Conservation (phyloP, 2,888 invertebrate genomes). For the Incurvaria masculella region DNA sequence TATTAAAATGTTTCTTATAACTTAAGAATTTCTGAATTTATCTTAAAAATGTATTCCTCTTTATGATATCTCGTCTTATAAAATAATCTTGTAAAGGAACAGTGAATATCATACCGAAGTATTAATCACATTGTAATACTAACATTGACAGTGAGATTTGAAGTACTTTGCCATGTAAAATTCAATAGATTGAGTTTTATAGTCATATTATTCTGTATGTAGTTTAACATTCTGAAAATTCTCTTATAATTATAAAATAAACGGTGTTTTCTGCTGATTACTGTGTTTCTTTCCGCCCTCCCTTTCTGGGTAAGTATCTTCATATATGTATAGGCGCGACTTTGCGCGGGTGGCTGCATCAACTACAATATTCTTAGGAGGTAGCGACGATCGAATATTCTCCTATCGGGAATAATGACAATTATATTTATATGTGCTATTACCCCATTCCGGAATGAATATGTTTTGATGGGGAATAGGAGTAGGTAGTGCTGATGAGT, state of each 20-base stretch:
- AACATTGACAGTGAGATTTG: slow-evolving; percentile 36
- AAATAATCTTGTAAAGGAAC: slow-evolving; percentile 45
- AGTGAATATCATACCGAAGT: slow-evolving; percentile 31
- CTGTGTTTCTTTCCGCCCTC: slow-evolving; percentile 24
- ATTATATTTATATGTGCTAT: too few species aligned
- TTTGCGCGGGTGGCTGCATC: too few species aligned
- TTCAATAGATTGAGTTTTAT: slow-evolving; percentile 55
- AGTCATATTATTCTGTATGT: slow-evolving; percentile 57
- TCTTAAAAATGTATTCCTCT: slow-evolving; percentile 39
- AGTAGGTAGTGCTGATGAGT: too few species aligned
- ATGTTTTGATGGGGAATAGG: too few species aligned
- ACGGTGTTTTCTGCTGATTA: slow-evolving; percentile 59
- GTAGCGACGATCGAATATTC: too few species aligned
- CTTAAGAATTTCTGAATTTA: slow-evolving; percentile 40
- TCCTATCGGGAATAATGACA: too few species aligned
- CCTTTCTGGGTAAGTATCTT: too few species aligned
- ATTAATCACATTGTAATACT: slow-evolving; percentile 27
- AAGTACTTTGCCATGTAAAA: slow-evolving; percentile 37
- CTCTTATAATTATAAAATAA: slow-evolving; percentile 60
- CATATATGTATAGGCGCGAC: too few species aligned
- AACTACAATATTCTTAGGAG: too few species aligned
- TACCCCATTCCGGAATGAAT: too few species aligned
- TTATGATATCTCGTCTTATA: slow-evolving; percentile 39
- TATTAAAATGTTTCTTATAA: slow-evolving; percentile 37
- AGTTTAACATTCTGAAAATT: slow-evolving; percentile 58